Evolutionary conservation across 2,888 invertebrate genomes (phyloP), one percentile per base, ranked within the genome.

Genomic region (Oscheius sp.): DNA sequence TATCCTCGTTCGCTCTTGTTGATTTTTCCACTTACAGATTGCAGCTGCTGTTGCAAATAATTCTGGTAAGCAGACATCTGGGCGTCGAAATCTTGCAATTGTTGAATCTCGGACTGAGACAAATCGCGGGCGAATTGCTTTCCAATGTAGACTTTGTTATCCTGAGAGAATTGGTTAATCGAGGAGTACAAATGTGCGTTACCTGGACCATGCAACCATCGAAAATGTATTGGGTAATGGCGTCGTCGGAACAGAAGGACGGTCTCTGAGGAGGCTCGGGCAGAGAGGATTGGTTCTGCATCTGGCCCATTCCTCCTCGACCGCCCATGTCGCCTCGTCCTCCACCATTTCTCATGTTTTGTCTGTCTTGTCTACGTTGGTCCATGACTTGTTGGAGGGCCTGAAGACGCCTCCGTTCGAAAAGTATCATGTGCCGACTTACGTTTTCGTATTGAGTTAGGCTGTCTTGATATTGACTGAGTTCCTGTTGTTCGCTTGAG

Each of bases 211-310:
- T 83, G 72, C 83, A 85, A 59, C 86, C 86, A 69, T 86, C 86
- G 66, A 87, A 87, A 75, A 84, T 80, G 80, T 87, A 87, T 74
- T 86, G 86, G 23, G 87, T 87, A n/a, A 85, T 86, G 66, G 78
- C 83, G 58, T 86, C 80, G 66, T 81, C 86, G 18, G 75, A 76
- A 75, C 87, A 87, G 86, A 87, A 87, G 12, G 84, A 83, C 45
- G 87, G 87, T 75, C 83, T 82, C 56, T 78, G 70, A 58, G 85
- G 85, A 3, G 85, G 78, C 68, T 82, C 73, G 58, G 78, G 78
- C 18, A 75, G 58, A 5, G 46, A 63, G n/a, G 21, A 25, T 13
- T 16, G 12, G 23, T 45, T 35, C 12, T 27, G 18, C 6, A 25
- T 55, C 43, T 29, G 29, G 43, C 53, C 18, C n/a, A 35, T 25